A percentile compares a stretch with the other conserved stretches of the same genome.
Conservation (phyloP, 2,888 invertebrate genomes). For the Hypomecis atomaria region DNA sequence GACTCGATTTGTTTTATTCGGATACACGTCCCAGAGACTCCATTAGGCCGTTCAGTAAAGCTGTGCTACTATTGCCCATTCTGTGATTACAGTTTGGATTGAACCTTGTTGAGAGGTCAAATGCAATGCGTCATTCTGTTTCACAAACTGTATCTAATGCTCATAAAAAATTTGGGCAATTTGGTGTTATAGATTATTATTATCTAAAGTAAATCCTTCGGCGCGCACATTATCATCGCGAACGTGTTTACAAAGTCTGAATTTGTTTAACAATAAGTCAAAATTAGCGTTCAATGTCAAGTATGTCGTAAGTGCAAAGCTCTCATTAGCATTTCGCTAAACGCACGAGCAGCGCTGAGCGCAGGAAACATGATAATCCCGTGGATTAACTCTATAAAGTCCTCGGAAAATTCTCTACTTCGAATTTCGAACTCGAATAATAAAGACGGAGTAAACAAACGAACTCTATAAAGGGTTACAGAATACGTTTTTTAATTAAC, state of each 20-base stretch:
- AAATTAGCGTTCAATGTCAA: slow-evolving; percentile 54
- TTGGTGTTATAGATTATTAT: slow-evolving; percentile 5
- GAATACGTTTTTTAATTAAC: slow-evolving; percentile 48
- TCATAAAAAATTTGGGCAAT: background rate
- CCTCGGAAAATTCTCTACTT: background rate
- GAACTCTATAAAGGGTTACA: slow-evolving; percentile 20
- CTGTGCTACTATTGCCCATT: slow-evolving; percentile 6
- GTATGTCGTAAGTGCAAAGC: slow-evolving; percentile 53
- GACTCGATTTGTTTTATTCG: slow-evolving; percentile 36
- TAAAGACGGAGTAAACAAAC: background rate
- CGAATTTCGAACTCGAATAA: background rate
- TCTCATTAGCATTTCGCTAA: slow-evolving; percentile 53
- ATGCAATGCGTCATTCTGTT: slow-evolving; percentile 19
- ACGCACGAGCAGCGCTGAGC: slow-evolving; percentile 34
- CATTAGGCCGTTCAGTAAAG: slow-evolving; percentile 23
- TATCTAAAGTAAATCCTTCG: slow-evolving; percentile 22
- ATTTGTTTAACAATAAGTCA: slow-evolving; percentile 45
- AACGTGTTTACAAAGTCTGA: slow-evolving; percentile 36
- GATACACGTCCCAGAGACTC: slow-evolving; percentile 33
- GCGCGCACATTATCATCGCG: slow-evolving; percentile 22
- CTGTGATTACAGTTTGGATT: slow-evolving; percentile 10
- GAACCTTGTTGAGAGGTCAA: slow-evolving; percentile 21
- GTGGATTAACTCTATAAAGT: too few species aligned
- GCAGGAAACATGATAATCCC: background rate
- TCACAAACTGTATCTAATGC: slow-evolving; percentile 19